Evolutionary conservation across 2,888 invertebrate species (phyloP).

Genomic region (Mythimna ferrago): DNA sequence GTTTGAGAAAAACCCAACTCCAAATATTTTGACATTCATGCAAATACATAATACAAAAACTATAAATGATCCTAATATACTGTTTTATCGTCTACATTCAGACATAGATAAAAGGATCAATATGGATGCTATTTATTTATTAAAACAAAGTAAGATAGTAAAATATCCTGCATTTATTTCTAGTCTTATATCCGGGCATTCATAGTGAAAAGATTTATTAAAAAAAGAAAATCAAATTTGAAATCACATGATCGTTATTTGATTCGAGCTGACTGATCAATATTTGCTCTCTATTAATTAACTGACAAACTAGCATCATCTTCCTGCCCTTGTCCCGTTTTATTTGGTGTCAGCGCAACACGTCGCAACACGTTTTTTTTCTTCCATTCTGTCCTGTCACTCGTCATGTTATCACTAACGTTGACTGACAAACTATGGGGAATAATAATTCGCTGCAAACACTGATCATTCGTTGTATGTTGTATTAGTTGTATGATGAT

Average conservation of each 20-base stretch:
- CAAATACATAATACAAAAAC: no score
- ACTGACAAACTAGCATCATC: no score
- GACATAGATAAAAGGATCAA: background rate
- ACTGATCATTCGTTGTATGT: no score
- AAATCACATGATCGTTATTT: background rate
- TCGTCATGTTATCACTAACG: no score
- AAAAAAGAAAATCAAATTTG: background rate
- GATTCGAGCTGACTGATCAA: background rate
- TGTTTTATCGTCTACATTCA: background rate
- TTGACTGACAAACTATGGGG: background rate
- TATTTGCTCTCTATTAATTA: conserved; percentile 32
- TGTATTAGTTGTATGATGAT: no score
- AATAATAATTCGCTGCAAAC: background rate
- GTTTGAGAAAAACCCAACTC: no score
- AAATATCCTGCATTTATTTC: conserved; percentile 31
- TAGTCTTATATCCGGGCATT: conserved; percentile 22
- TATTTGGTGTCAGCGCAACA: no score
- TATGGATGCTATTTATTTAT: conserved; percentile 4
- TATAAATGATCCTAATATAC: background rate
- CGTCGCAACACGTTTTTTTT: no score
- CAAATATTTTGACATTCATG: no score
- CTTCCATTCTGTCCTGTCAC: no score
- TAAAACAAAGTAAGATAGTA: background rate
- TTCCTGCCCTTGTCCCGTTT: no score
- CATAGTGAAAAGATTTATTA: background rate